phyloP scores from a whole-genome alignment of 2,797 vertebrate species.

The Parauchenoglanis punctatus region DNA sequence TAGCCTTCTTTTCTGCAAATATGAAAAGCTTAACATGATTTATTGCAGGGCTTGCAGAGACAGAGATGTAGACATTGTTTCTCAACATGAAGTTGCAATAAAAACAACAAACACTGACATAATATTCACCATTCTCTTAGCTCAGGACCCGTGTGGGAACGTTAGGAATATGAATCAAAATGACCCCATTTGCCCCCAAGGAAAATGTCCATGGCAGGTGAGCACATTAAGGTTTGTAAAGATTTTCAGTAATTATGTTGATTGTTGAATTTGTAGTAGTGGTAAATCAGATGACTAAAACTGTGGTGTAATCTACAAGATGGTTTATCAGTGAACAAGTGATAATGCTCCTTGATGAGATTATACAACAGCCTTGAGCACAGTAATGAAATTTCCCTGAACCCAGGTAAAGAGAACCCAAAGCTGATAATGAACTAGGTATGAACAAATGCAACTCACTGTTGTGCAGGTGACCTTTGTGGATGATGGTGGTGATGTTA shows the following conservation, averaged over 20 bases:
- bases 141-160: slow-evolving; percentile 70
- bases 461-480: slow-evolving; percentile 77
- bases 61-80: not conserved
- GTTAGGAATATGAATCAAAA: not conserved
- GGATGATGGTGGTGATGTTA: slow-evolving; percentile 62
- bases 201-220: slow-evolving; percentile 90
- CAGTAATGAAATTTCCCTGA: not conserved
- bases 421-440: not conserved
- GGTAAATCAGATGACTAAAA: not conserved
- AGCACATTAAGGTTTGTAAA: slow-evolving; percentile 22
- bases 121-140: slow-evolving; percentile 32
- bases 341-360: not conserved
- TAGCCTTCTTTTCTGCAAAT: not conserved
- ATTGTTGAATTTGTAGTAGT: not conserved
- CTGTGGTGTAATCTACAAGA: not conserved
- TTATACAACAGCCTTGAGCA: not conserved
- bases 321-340: no score
- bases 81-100: not conserved
- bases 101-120: not conserved
- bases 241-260: not conserved
- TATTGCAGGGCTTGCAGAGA: not conserved
- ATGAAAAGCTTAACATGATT: not conserved
- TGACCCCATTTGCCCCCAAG: slow-evolving; percentile 57
- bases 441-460: not conserved
- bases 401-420: not conserved